phyloP scores from a whole-genome alignment of 2,113 vertebrate genomes.

The Emberiza fucata region DNA sequence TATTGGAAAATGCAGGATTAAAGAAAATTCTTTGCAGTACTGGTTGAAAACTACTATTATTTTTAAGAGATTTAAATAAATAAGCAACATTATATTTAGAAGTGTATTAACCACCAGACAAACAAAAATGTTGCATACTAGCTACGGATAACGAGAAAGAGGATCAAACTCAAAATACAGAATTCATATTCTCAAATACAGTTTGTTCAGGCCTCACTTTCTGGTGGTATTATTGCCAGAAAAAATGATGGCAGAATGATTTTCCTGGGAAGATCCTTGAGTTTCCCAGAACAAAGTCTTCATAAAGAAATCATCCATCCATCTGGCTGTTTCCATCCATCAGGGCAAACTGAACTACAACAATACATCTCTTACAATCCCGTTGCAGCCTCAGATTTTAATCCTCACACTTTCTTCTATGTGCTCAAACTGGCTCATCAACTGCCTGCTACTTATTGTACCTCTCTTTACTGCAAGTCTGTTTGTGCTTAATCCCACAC shows the following conservation, averaged over 20 bases:
- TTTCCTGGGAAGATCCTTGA: not conserved
- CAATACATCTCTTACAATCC: not conserved
- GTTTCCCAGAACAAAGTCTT: not conserved
- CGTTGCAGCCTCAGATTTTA: not conserved
- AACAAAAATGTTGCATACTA: not conserved
- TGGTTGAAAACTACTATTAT: not conserved
- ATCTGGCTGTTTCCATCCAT: not conserved
- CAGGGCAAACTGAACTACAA: not conserved
- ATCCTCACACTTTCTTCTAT: not conserved
- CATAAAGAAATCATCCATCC: not conserved
- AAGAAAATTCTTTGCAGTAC: not conserved
- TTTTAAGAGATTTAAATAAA: not conserved
- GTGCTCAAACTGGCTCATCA: not conserved
- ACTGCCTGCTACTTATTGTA: not conserved
- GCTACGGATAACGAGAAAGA: not conserved
- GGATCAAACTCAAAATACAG: not conserved
- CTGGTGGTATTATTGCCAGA: not conserved
- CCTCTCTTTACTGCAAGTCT: not conserved
- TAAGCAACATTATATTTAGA: not conserved
- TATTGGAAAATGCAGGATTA: not conserved
- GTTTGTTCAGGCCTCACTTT: not conserved
- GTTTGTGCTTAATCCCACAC: not conserved
- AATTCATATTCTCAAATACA: not conserved
- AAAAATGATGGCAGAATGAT: accelerated
- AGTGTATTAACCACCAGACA: not conserved